These are phyloP conservation scores for Dromius quadrimaculatus DNA, from an alignment of 2,888 invertebrate genomes.

Conservation along the genomic window DNA sequence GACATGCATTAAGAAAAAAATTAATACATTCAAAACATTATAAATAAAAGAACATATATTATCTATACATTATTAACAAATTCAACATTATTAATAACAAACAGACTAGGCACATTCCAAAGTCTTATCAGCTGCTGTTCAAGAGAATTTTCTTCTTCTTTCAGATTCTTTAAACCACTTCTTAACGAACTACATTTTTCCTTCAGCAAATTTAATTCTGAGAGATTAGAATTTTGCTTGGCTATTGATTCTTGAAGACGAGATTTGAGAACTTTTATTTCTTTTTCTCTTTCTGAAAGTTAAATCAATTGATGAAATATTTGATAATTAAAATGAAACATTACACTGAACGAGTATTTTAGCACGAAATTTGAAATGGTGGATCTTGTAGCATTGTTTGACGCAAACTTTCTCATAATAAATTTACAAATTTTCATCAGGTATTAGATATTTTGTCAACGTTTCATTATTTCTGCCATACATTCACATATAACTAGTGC, in stretches of 20 bases:
- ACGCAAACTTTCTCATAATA: no score
- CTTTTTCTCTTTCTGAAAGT: constrained; percentile 64
- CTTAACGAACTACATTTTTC: constrained; percentile 62
- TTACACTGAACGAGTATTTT: no score
- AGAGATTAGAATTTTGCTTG: constrained; percentile 61
- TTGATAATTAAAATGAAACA: not conserved
- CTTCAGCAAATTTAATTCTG: constrained; percentile 61
- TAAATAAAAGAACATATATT: constrained; percentile 8
- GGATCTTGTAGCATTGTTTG: no score
- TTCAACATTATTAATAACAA: constrained; percentile 59
- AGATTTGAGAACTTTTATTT: constrained; percentile 62
- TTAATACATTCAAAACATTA: not conserved
- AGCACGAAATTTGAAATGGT: no score
- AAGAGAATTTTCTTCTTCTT: constrained; percentile 62
- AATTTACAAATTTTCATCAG: no score
- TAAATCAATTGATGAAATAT: constrained; percentile 10
- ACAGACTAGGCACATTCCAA: constrained; percentile 66
- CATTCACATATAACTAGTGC: constrained; percentile 40
- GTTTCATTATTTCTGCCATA: no score
- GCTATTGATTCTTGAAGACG: constrained; percentile 61
- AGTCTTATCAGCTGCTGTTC: constrained; percentile 62
- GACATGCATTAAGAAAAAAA: not conserved
- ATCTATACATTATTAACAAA: constrained; percentile 39
- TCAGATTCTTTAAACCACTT: constrained; percentile 60
- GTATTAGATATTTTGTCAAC: no score